Conservation (phyloP, 2,113 vertebrate genomes). For the Xerus inauris region DNA sequence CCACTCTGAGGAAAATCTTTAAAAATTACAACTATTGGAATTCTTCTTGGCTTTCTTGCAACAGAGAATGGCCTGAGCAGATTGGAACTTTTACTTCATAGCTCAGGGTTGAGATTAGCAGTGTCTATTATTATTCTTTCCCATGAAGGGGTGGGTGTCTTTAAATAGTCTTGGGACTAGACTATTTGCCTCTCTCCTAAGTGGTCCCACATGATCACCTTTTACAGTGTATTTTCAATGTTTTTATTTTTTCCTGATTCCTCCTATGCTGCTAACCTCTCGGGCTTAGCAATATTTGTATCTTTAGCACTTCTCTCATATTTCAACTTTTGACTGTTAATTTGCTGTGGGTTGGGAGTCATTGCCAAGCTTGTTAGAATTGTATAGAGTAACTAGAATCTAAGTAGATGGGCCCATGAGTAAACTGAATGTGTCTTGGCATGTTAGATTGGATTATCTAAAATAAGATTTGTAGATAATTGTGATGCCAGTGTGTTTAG, state of each 20-base stretch:
- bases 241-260: background rate
- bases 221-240: background rate
- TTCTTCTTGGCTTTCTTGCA: constrained; percentile 57
- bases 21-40: constrained; percentile 61
- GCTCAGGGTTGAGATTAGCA: constrained; percentile 27
- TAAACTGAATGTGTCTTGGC: background rate
- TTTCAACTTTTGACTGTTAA: constrained; percentile 2
- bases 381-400: background rate
- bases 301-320: background rate
- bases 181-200: background rate
- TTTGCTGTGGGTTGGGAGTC: background rate
- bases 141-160: background rate
- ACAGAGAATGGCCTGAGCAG: background rate
- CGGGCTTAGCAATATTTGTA: background rate
- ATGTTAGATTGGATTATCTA: background rate
- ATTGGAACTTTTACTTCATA: constrained; percentile 48
- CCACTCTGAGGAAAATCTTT: constrained; percentile 54
- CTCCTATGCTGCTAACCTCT: background rate
- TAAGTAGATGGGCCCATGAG: background rate
- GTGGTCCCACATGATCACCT: constrained; percentile 26
- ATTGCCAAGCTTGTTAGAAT: background rate
- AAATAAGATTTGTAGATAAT: background rate
- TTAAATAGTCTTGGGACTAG: constrained; percentile 16
- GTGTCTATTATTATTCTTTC: constrained; percentile 33
- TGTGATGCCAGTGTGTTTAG: background rate